These are phyloP conservation scores for Dufourea novaeangliae DNA, from an alignment of 1,140 invertebrate species.

Conservation along the genomic window DNA sequence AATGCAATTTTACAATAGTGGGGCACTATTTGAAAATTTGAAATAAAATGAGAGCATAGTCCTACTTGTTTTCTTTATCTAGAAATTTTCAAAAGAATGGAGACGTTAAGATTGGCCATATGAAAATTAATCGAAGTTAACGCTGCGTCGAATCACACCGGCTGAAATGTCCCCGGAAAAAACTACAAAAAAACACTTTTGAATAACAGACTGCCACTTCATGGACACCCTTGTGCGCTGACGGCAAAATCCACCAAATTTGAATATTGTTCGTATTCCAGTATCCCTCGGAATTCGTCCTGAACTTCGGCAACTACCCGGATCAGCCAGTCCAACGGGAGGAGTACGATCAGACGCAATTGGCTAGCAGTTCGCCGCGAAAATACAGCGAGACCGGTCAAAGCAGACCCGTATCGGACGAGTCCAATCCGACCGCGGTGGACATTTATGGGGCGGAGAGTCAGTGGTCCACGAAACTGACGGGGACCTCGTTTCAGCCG, in stretches of 20 bases:
- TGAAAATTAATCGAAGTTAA: too few relatives aligned
- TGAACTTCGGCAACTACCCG: conserved; percentile 71
- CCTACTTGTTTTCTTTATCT: too few relatives aligned
- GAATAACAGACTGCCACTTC: too few relatives aligned
- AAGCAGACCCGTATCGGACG: not conserved
- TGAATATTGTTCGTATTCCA: conserved; percentile 46
- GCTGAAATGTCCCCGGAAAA: too few relatives aligned
- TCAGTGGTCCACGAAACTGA: conserved; percentile 85
- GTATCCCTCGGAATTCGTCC: conserved; percentile 72
- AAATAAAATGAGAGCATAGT: too few relatives aligned
- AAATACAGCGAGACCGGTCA: conserved; percentile 54
- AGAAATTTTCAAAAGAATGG: too few relatives aligned
- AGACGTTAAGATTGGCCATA: too few relatives aligned
- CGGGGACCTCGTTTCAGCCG: conserved; percentile 82
- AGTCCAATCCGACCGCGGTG: conserved; percentile 13
- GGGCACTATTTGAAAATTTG: too few relatives aligned
- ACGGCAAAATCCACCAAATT: too few relatives aligned
- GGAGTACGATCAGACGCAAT: conserved; percentile 69
- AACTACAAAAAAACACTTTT: too few relatives aligned
- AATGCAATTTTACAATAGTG: too few relatives aligned
- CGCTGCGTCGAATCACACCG: too few relatives aligned
- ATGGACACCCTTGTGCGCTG: not conserved
- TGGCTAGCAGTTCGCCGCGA: conserved; percentile 50
- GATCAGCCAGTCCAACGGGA: conserved; percentile 52
- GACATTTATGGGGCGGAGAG: conserved; percentile 81